phyloP scores from a whole-genome alignment of 2,113 vertebrate species.

The Xenopus laevis region DNA sequence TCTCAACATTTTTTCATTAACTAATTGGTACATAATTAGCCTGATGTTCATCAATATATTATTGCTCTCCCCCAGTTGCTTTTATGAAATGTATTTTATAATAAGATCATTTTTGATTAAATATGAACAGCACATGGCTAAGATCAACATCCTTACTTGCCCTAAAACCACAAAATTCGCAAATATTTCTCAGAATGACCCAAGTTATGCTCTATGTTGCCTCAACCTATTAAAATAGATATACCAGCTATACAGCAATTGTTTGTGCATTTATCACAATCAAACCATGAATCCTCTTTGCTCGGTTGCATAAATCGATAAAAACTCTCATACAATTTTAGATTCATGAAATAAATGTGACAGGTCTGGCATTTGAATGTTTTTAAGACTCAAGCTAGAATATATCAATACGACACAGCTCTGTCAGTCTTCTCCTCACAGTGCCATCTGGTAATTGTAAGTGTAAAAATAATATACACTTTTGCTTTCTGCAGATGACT shows the following conservation, averaged over 20 bases:
- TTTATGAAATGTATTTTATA: slow-evolving; percentile 26
- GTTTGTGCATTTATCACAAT: neutral
- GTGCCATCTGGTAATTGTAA: neutral
- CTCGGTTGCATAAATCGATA: no score
- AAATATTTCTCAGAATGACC: no score
- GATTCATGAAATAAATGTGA: no score
- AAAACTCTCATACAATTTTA: no score
- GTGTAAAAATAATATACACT: slow-evolving; percentile 18
- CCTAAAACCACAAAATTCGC: no score
- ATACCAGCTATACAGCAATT: no score
- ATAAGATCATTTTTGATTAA: slow-evolving; percentile 11
- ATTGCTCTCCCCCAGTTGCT: slow-evolving; percentile 36
- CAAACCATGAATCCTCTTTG: neutral
- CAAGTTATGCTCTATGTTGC: no score
- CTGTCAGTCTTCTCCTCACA: neutral
- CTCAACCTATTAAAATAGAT: no score
- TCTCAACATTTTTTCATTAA: slow-evolving; percentile 42
- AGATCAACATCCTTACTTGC: no score
- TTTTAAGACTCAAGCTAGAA: neutral
- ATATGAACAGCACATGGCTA: no score
- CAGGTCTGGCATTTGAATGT: neutral
- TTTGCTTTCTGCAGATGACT: slow-evolving; percentile 17
- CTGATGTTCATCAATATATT: slow-evolving; percentile 48
- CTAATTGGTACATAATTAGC: slow-evolving; percentile 48
- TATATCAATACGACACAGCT: neutral